Conservation (phyloP, 2,113 vertebrate species). For the Campylomormyrus numenius region DNA sequence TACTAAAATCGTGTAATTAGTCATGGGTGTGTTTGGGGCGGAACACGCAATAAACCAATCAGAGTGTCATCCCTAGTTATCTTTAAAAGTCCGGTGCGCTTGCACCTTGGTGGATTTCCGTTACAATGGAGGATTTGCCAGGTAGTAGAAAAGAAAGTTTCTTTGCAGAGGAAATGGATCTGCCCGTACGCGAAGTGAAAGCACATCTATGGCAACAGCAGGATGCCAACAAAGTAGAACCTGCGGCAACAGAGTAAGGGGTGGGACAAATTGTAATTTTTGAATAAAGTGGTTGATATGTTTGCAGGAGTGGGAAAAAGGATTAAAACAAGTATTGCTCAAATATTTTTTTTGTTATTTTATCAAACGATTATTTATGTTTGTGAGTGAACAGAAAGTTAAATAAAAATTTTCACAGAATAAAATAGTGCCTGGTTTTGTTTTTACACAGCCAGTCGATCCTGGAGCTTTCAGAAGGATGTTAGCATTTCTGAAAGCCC, state of each 20-base stretch:
- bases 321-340: not conserved
- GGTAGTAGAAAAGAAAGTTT: not conserved
- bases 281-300: not conserved
- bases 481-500: not conserved
- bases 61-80: not conserved
- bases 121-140: not conserved
- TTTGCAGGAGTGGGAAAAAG: not conserved
- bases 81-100: not conserved
- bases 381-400: not conserved
- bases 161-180: not conserved
- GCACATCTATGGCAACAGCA: not conserved
- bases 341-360: not conserved
- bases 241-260: not conserved
- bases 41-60: not conserved
- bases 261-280: not conserved
- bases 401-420: not conserved
- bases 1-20: not conserved
- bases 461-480: not conserved
- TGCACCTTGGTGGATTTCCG: not conserved
- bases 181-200: not conserved
- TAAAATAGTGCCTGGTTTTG: not conserved
- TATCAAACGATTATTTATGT: not conserved
- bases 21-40: not conserved
- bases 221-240: not conserved
- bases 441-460: not conserved